Base-by-base conservation (phyloP, 2,797 vertebrate genomes). In the Thripadectes ignobilis region DNA sequence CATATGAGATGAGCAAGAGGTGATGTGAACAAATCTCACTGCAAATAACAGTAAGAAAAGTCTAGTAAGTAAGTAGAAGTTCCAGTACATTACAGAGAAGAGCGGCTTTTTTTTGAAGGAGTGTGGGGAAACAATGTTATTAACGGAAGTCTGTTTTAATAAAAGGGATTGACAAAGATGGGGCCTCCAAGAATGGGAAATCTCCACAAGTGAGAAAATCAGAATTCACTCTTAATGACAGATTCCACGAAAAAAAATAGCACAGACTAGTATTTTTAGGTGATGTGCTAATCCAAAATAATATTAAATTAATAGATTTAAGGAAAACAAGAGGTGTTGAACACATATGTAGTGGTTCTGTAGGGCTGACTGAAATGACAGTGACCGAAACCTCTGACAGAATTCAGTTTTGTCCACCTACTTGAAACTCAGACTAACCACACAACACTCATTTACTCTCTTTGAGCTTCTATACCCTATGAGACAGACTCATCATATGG, bases 61-160 rank as follows among this genome's bases (percentile, higher is more conserved):
- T 10, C 51, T 19, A 76, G 49, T 63, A 67, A 55, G 4, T 49
- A 58, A 75, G 27, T 32, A 19, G 41, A 66, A 73, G 2, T 12
- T 58, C 17, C 51, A 69, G 13, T 12, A 17, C 12, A 55, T 34
- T 20, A n/a, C 8, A 61, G 27, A 69, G 55, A 49, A 46, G 3
- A 48, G 5, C 10, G 45, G 14, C 3, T 1, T 55, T 52, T 75
- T 75, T 83, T 76, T 59, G 0, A 79, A 71, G 16, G 6, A 78
- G 41, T 43, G 1, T 0, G 4, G 1, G 1, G 3, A 61, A 36
- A 61, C 8, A 59, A 1, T 30, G 5, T 36, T 59, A 43, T n/a
- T 34, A 51, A 39, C 18, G 69, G 4, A 77, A 46, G 6, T 51
- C 7, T 45, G 1, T 49, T 79, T 59, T 19, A 43, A 36, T 23